Percentiles rank a stretch among this genome's conserved stretches.
phyloP scores from a whole-genome alignment of 2,113 vertebrate species.

The Cyphomyrus discorhynchus region DNA sequence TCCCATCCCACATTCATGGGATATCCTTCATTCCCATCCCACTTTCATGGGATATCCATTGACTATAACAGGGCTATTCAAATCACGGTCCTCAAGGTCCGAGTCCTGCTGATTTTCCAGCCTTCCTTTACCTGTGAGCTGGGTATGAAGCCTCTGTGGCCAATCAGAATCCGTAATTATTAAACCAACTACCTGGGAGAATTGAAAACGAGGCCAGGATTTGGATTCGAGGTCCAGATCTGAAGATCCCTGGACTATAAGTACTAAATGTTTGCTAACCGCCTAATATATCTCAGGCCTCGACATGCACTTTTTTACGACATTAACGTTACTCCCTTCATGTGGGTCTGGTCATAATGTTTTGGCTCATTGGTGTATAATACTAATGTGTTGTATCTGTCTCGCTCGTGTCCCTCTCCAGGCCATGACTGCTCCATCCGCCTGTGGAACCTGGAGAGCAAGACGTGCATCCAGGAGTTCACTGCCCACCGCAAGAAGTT shows the following conservation, averaged over 20 bases:
- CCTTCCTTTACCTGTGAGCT: too few relatives aligned
- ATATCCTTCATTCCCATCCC: not conserved
- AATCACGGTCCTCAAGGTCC: too few relatives aligned
- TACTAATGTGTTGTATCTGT: not conserved
- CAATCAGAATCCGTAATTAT: too few relatives aligned
- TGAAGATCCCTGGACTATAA: not conserved
- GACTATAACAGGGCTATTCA: not conserved
- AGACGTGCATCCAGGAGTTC: conserved; percentile 98
- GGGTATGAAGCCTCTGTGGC: too few relatives aligned
- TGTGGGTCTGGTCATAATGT: not conserved
- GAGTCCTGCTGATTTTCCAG: too few relatives aligned
- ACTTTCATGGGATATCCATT: not conserved
- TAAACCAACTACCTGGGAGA: too few relatives aligned
- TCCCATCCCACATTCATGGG: not conserved
- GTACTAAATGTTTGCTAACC: not conserved
- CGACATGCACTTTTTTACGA: not conserved
- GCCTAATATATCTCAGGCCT: not conserved
- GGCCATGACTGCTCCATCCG: conserved; percentile 98
- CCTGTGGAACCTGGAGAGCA: conserved; percentile 98
- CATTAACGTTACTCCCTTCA: not conserved
- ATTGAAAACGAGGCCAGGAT: too few relatives aligned
- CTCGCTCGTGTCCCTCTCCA: conserved; percentile 39
- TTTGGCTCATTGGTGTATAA: not conserved
- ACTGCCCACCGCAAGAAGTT: conserved; percentile 97
- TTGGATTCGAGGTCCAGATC: too few relatives aligned